phyloP scores from a whole-genome alignment of 30 jellyfish, hydroid and myxozoan genomes.

The Aurelia sp. region DNA sequence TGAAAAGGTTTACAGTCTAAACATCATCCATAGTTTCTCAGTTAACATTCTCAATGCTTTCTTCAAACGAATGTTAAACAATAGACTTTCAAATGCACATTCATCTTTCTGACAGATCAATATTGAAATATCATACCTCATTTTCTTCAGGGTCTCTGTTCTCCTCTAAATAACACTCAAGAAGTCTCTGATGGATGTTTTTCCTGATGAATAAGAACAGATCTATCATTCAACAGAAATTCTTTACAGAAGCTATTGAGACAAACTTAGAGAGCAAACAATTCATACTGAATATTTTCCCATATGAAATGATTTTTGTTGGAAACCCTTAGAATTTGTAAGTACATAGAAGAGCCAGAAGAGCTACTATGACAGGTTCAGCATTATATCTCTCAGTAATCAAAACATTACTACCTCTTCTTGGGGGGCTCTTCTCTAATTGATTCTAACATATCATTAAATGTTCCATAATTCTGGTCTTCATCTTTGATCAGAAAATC shows the following conservation, averaged over 20 bases:
- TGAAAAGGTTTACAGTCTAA: no score
- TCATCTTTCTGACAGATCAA: background rate
- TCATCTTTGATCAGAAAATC: conserved; percentile 43
- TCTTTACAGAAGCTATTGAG: no score
- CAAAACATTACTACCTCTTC: conserved; percentile 23
- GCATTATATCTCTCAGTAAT: no score
- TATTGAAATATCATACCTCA: conserved; percentile 28
- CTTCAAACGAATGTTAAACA: no score
- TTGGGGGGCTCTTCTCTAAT: conserved; percentile 47
- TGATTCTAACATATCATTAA: conserved; percentile 43
- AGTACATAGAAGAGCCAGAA: no score
- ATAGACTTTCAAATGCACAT: no score
- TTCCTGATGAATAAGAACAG: conserved; percentile 33
- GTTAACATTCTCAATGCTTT: no score
- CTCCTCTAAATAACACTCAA: conserved; percentile 75
- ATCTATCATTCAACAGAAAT: no score
- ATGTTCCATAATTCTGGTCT: conserved; percentile 25
- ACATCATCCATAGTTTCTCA: no score
- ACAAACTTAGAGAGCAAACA: background rate
- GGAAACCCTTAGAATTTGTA: no score
- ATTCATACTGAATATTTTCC: background rate
- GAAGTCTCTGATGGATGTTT: conserved; percentile 63
- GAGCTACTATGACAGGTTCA: no score
- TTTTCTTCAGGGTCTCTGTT: conserved; percentile 49
- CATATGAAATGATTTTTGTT: no score